Conservation (phyloP, 2,797 vertebrate species). For the Sphenodon punctatus region DNA sequence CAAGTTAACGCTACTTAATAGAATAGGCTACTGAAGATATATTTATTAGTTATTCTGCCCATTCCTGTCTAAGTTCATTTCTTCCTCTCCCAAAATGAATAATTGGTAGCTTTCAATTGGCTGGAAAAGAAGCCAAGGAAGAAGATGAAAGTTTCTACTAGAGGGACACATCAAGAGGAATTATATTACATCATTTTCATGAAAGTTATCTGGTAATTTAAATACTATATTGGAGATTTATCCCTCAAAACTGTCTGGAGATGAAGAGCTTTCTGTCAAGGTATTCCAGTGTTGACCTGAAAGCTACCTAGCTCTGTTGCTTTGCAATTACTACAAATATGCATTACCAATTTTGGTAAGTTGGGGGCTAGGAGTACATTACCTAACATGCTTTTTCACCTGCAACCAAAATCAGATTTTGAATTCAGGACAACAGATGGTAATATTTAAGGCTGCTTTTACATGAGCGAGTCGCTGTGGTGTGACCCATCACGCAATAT, state of each 20-base stretch:
- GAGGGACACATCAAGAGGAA: background rate
- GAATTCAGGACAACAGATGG: no score
- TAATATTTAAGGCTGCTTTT: no score
- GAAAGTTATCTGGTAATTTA: background rate
- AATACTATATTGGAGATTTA: constrained; percentile 15
- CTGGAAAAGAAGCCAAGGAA: constrained; percentile 18
- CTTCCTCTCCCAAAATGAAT: constrained; percentile 39
- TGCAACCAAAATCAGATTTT: no score
- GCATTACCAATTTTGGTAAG: no score
- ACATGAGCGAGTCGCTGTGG: no score
- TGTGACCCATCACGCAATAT: no score
- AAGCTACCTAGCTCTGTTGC: constrained; percentile 7
- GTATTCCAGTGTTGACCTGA: constrained; percentile 23
- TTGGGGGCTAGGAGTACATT: no score
- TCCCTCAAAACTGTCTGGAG: background rate
- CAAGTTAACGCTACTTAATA: constrained; percentile 59
- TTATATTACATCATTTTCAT: background rate
- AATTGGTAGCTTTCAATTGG: constrained; percentile 55
- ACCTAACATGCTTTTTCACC: no score
- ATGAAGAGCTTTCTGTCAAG: background rate
- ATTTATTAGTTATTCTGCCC: constrained; percentile 51
- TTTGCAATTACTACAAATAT: no score
- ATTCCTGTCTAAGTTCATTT: constrained; percentile 28
- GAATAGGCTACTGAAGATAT: constrained; percentile 55
- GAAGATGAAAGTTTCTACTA: constrained; percentile 37